phyloP scores from a whole-genome alignment of 2,888 invertebrate genomes.

The Chorisops tibialis region DNA sequence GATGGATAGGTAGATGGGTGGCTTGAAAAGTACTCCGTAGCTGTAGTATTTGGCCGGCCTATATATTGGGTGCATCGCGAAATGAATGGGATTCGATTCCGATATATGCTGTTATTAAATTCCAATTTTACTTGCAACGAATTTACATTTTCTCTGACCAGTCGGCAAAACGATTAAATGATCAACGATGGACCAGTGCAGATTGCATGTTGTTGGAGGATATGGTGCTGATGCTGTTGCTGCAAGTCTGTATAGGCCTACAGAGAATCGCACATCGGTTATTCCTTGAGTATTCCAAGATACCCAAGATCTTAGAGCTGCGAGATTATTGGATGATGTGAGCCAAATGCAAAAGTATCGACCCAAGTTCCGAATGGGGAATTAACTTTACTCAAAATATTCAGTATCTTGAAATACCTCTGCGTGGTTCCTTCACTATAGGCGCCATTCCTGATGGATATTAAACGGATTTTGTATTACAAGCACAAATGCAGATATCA shows the following conservation, averaged over 20 bases:
- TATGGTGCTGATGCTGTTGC: too few species aligned
- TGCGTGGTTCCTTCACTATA: too few species aligned
- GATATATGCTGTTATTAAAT: conserved; percentile 27
- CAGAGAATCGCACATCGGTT: neutral
- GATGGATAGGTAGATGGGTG: conserved; percentile 3
- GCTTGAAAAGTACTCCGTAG: too few species aligned
- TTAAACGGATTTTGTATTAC: too few species aligned
- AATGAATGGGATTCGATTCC: conserved; percentile 15
- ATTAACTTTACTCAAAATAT: too few species aligned
- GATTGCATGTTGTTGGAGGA: neutral
- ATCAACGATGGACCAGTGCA: neutral
- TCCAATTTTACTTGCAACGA: conserved; percentile 22
- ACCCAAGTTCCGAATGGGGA: too few species aligned
- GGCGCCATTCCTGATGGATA: too few species aligned
- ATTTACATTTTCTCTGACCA: conserved; percentile 24
- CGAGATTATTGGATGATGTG: conserved; percentile 5
- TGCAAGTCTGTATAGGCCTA: neutral
- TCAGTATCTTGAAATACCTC: too few species aligned
- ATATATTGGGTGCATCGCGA: conserved; percentile 23
- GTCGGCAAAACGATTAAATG: conserved; percentile 3
- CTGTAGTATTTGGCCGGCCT: neutral
- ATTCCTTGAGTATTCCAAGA: too few species aligned
- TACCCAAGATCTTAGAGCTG: neutral
- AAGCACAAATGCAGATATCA: too few species aligned
- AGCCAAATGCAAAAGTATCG: too few species aligned